Conservation (phyloP, 2,888 invertebrate genomes). For the Proisotoma minuta region DNA sequence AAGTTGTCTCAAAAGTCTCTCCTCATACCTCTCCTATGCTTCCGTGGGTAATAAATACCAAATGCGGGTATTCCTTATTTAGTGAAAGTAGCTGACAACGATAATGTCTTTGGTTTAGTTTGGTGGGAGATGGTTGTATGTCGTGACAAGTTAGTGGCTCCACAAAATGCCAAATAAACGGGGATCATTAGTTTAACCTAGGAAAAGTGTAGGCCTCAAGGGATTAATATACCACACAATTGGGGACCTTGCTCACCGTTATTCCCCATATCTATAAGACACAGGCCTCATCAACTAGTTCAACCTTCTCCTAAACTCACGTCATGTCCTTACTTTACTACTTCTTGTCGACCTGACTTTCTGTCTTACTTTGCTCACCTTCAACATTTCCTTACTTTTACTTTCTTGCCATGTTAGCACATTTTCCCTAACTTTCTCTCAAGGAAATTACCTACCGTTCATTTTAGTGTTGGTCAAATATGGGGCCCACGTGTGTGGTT, state of each 20-base stretch:
- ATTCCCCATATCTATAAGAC: no score
- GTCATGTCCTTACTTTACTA: constrained; percentile 9
- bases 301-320: background rate
- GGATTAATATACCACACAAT: constrained; percentile 30
- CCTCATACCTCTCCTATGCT: no score
- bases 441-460: background rate
- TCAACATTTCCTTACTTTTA: background rate
- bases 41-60: background rate
- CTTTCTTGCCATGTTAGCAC: constrained; percentile 10
- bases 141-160: constrained; percentile 23
- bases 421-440: background rate
- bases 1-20: no score
- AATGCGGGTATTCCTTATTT: background rate
- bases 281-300: background rate
- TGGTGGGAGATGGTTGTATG: constrained; percentile 15
- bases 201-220: constrained; percentile 30
- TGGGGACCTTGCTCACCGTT: constrained; percentile 1
- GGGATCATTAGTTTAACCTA: constrained; percentile 40
- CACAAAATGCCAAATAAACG: constrained; percentile 37
- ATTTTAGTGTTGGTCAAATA: background rate
- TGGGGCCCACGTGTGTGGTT: background rate
- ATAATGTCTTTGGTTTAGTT: constrained; percentile 6
- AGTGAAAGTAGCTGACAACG: constrained; percentile 2
- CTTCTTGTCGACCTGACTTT: constrained; percentile 9
- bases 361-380: constrained; percentile 11